These are phyloP conservation scores for Pluvianellus socialis DNA, from an alignment of 2,113 vertebrate genomes.

Conservation along the genomic window DNA sequence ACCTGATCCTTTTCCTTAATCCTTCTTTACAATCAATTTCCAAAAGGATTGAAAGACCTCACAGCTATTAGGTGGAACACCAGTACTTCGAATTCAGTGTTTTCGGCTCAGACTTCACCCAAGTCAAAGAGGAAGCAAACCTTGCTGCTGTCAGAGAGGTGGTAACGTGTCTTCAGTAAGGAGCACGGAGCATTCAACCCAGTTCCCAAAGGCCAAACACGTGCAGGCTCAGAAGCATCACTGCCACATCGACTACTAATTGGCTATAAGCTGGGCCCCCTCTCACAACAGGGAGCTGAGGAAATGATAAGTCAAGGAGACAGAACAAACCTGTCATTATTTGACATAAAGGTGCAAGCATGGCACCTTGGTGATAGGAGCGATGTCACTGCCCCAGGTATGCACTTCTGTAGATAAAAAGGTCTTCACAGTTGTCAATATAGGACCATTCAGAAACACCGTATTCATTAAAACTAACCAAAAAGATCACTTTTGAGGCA, in stretches of 20 bases:
- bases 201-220: not conserved
- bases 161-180: not conserved
- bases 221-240: not conserved
- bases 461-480: slow-evolving; percentile 39
- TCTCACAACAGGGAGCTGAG: not conserved
- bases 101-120: not conserved
- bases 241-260: slow-evolving; percentile 19
- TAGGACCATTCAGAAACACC: not conserved
- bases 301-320: not conserved
- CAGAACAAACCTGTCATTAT: slow-evolving; percentile 11
- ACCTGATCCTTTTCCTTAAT: not conserved
- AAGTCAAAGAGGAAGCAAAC: not conserved
- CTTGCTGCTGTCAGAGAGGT: not conserved
- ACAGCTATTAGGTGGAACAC: not conserved
- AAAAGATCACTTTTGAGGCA: not conserved
- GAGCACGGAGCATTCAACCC: not conserved
- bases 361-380: not conserved
- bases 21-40: not conserved
- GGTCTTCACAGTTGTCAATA: not conserved
- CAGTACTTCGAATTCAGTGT: not conserved
- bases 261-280: not conserved
- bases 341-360: not conserved
- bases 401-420: not conserved
- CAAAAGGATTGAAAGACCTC: not conserved
- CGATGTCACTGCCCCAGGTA: not conserved